phyloP scores from a whole-genome alignment of 2,113 vertebrate species.

The Apodemus speciosus region DNA sequence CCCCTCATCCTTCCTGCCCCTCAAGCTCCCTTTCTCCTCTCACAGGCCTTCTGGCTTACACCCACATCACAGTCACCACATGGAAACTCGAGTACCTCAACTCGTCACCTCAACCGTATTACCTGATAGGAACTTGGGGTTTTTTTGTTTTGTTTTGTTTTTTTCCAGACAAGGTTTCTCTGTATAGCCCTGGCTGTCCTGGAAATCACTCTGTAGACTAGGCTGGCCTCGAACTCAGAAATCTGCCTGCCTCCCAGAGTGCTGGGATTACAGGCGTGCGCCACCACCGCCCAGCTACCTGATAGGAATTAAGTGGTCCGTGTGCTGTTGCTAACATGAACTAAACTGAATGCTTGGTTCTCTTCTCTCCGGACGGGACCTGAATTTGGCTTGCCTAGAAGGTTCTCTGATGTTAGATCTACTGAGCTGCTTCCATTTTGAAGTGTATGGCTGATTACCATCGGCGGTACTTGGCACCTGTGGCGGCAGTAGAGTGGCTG shows the following conservation, averaged over 20 bases:
- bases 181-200: no score
- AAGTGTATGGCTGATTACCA: neutral
- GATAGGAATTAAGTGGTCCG: neutral
- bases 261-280: no score
- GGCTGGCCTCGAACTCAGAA: no score
- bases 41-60: neutral
- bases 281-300: no score
- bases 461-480: neutral
- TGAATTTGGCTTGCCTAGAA: neutral
- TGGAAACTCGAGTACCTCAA: neutral
- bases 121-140: neutral
- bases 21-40: neutral
- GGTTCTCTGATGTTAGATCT: conserved; percentile 13
- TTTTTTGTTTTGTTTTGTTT: no score
- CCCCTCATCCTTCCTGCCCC: neutral
- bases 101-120: neutral
- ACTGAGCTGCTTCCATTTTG: conserved; percentile 20
- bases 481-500: neutral
- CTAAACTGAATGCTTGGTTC: neutral
- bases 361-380: neutral
- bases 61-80: neutral
- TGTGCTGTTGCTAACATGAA: neutral
- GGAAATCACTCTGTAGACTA: no score
- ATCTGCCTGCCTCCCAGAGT: no score
- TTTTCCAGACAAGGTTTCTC: no score